These are phyloP conservation scores for Sebastes fasciatus DNA, from an alignment of 2,113 vertebrate species.

Conservation along the genomic window DNA sequence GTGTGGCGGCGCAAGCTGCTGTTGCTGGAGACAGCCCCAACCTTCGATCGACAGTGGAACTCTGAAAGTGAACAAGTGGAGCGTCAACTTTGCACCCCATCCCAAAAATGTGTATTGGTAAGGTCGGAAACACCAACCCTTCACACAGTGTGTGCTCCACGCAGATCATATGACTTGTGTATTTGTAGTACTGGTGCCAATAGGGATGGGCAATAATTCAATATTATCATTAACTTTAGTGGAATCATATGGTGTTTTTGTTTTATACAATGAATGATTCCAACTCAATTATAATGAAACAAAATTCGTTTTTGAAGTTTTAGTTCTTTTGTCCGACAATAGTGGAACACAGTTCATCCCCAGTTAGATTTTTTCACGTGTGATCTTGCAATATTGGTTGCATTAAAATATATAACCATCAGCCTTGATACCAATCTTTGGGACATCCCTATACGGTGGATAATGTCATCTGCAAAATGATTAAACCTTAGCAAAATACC, in stretches of 20 bases:
- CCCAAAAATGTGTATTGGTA: constrained; percentile 95
- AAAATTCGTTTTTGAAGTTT: background rate
- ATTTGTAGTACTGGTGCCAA: background rate
- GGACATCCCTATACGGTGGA: background rate
- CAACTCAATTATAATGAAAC: background rate
- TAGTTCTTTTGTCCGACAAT: background rate
- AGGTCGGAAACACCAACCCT: constrained; percentile 39
- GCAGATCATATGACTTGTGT: background rate
- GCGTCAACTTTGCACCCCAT: constrained; percentile 88
- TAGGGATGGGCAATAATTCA: background rate
- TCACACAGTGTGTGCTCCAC: background rate
- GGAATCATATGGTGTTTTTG: constrained; percentile 1
- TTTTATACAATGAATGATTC: background rate
- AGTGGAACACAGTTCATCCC: background rate
- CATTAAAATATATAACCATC: background rate
- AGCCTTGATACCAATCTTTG: background rate
- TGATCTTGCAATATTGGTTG: background rate
- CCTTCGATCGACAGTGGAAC: constrained; percentile 84
- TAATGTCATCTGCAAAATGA: no score
- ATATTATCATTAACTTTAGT: constrained; percentile 5
- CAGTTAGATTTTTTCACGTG: background rate
- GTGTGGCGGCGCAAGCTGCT: constrained; percentile 81
- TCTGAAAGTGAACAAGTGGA: constrained; percentile 87
- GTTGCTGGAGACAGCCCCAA: constrained; percentile 86
- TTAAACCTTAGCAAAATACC: background rate